Evolutionary conservation across 2,797 vertebrate species (phyloP), one percentile per base, ranked within the genome.

Genomic region (Thunnus albacares): DNA sequence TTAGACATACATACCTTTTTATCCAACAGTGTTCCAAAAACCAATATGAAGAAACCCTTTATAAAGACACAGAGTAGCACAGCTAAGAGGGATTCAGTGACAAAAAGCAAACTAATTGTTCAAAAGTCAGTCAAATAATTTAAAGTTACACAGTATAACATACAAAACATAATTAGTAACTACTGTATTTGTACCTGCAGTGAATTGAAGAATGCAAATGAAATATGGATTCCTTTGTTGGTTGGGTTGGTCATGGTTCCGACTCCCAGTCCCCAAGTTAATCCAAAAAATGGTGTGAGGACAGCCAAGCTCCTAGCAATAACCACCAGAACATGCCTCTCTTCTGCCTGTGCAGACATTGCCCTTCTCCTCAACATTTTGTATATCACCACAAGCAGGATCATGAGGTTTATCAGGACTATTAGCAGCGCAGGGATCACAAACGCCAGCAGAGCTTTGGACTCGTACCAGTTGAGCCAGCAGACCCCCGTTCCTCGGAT

Each of bases 211-310:
- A 95, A 75, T 49, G 95, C 84, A 38, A 95, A 96, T 30, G 92
- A 3, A 53, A 90, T 68, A 6, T 94, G 88, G 22, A 93, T 62
- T 64, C 83, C 93, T 18, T 0, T 1, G 1, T 88, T 59, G 0
- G 0, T 0, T 14, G 83, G 77, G 3, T 15, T 0, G 0, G 12
- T 1, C 76, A 95, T 26, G 35, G 71, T 91, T 79, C 91, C 93
- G 0, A 97, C 65, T 71, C 98, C 98, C n/a, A 99, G 95, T 65
- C 95, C 94, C 98, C 98, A 99, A 0, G 98, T 99, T 60, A 98
- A 93, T 57, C 98, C 98, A 76, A 99, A 92, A 8, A 99, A 87
- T 0, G 97, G 97, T 0, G 97, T 98, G 83, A 98, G 93, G 77
- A 98, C 94, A 11, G 95, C 94, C 15, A 98, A 89, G 55, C 96